phyloP scores from a whole-genome alignment of 2,113 vertebrate genomes.

The Boleophthalmus pectinirostris region DNA sequence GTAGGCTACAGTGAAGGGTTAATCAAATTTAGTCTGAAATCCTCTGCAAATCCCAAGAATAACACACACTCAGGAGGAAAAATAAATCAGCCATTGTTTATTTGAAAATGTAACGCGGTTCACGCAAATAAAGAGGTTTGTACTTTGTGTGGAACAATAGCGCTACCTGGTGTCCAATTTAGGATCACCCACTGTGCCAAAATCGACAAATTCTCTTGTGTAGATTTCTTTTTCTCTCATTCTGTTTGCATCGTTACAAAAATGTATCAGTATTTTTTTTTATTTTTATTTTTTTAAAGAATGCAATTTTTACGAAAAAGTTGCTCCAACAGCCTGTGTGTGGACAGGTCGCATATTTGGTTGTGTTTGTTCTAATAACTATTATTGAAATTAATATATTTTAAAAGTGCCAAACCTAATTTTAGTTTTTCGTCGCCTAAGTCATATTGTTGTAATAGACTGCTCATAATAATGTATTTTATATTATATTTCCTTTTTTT shows the following conservation, averaged over 20 bases:
- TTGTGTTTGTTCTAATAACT: too few relatives aligned
- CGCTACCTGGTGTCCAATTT: constrained; percentile 48
- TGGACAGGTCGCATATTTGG: too few relatives aligned
- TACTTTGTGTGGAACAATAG: constrained; percentile 16
- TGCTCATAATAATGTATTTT: too few relatives aligned
- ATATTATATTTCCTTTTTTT: too few relatives aligned
- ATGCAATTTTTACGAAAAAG: too few relatives aligned
- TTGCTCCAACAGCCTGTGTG: too few relatives aligned
- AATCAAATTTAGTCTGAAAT: constrained; percentile 27
- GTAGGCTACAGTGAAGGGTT: constrained; percentile 32
- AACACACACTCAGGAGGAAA: constrained; percentile 11
- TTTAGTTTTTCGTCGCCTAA: too few relatives aligned
- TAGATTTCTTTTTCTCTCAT: neutral
- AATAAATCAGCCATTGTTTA: neutral
- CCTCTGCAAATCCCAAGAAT: constrained; percentile 9
- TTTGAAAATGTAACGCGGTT: neutral
- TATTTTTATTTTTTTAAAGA: too few relatives aligned
- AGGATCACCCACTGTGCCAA: neutral
- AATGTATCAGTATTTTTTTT: too few relatives aligned
- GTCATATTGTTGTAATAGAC: too few relatives aligned
- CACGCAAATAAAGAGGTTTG: neutral
- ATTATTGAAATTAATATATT: too few relatives aligned
- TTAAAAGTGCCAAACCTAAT: too few relatives aligned
- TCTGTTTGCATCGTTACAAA: neutral
- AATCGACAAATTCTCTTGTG: neutral